Evolutionary conservation across 2,888 invertebrate genomes (phyloP).

Genomic region (Matsumyia berberina): DNA sequence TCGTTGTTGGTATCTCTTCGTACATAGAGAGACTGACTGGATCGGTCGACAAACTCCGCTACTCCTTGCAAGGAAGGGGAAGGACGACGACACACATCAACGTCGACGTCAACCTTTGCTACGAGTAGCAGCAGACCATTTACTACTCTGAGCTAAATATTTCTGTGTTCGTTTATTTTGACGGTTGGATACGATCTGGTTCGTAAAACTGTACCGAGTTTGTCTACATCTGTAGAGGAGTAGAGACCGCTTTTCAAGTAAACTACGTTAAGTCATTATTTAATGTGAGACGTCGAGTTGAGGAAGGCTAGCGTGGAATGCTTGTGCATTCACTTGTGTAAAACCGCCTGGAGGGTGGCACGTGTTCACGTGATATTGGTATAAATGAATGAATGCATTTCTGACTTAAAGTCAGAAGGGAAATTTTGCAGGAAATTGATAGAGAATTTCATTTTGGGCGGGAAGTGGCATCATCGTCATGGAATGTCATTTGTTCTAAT

Average conservation of each 20-base stretch:
- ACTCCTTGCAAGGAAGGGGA: background rate
- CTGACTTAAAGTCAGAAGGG: constrained; percentile 44
- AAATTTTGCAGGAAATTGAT: constrained; percentile 63
- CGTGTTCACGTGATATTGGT: constrained; percentile 42
- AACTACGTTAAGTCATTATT: constrained; percentile 74
- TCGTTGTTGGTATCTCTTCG: constrained; percentile 56
- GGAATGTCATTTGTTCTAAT: too few species aligned
- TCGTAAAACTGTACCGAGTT: constrained; percentile 18
- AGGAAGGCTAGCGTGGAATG: constrained; percentile 42
- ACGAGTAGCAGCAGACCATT: constrained; percentile 35
- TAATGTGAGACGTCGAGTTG: constrained; percentile 59
- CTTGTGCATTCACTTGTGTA: constrained; percentile 41
- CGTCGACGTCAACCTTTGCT: constrained; percentile 48
- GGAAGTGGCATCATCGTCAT: constrained; percentile 1
- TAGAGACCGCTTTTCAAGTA: constrained; percentile 59
- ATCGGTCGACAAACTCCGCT: constrained; percentile 68
- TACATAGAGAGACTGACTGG: constrained; percentile 55
- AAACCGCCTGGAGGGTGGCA: constrained; percentile 27
- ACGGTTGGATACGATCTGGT: constrained; percentile 57
- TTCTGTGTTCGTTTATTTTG: constrained; percentile 71
- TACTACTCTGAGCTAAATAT: constrained; percentile 57
- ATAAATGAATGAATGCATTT: constrained; percentile 58
- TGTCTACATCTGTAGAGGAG: constrained; percentile 5
- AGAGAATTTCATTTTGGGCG: constrained; percentile 47
- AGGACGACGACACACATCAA: constrained; percentile 36